Conservation (phyloP, 2,888 invertebrate species). For the Prosapia bicincta region DNA sequence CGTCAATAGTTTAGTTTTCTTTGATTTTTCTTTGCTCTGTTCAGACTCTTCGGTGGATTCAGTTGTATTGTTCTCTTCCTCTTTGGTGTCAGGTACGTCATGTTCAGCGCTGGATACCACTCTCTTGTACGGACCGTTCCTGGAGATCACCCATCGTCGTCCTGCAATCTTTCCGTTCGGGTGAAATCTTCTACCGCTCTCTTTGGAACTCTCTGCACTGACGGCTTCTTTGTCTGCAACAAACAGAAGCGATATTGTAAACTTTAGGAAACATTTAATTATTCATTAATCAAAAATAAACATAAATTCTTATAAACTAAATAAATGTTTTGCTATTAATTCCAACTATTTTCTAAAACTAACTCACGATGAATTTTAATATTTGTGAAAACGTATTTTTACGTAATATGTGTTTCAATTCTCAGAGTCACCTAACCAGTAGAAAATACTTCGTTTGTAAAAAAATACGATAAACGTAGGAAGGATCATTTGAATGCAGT, state of each 20-base stretch:
- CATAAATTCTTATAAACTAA: too few species aligned
- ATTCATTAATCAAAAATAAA: too few species aligned
- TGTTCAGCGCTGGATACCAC: slow-evolving; percentile 30
- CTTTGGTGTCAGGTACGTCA: slow-evolving; percentile 1
- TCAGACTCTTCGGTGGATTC: background rate
- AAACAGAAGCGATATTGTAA: background rate
- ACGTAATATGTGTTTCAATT: too few species aligned
- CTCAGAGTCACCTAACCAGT: too few species aligned
- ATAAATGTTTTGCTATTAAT: too few species aligned
- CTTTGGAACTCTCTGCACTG: background rate
- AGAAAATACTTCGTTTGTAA: too few species aligned
- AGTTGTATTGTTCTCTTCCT: background rate
- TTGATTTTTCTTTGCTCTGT: slow-evolving; percentile 18
- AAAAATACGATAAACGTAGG: too few species aligned
- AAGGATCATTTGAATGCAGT: too few species aligned
- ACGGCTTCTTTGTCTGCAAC: background rate
- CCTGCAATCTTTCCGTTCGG: background rate
- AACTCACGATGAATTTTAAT: too few species aligned
- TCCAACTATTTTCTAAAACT: too few species aligned
- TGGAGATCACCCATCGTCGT: slow-evolving; percentile 31
- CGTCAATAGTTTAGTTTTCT: slow-evolving; percentile 8
- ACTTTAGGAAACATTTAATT: too few species aligned
- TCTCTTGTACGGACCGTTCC: slow-evolving; percentile 34
- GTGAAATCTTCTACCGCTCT: background rate
- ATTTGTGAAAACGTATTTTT: too few species aligned